These are phyloP conservation scores for Penaeus japonicus DNA, from an alignment of 1,140 invertebrate species.

Conservation along the genomic window DNA sequence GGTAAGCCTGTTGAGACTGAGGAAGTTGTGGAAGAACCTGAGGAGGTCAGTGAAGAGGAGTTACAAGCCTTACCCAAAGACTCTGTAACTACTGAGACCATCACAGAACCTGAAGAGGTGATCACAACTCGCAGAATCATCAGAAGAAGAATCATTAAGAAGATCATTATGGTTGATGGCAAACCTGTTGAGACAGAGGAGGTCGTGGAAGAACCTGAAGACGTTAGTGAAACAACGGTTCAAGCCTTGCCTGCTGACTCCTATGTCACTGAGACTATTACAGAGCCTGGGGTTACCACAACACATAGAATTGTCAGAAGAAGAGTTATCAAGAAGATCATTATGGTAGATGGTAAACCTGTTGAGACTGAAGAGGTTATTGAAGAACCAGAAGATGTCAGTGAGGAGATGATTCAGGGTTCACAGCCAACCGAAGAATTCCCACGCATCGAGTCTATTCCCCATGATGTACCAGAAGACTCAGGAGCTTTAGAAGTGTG, in stretches of 20 bases:
- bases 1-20: neutral
- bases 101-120: slow-evolving; percentile 10
- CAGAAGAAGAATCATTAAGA: slow-evolving; percentile 1
- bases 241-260: neutral
- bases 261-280: no score
- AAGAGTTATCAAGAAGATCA: no score
- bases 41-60: neutral
- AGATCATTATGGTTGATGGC: slow-evolving; percentile 1
- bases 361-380: no score
- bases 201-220: neutral
- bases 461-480: no score
- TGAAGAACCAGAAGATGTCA: no score
- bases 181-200: slow-evolving; percentile 7
- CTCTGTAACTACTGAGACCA: neutral
- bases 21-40: neutral
- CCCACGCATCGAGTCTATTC: no score
- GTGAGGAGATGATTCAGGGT: no score
- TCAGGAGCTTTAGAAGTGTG: no score
- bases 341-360: no score
- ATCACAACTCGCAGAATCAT: neutral
- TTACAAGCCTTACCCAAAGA: neutral
- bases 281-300: no score
- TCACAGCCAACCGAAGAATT: no score
- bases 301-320: no score
- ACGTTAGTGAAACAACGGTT: neutral